Percentiles rank a stretch among this genome's conserved stretches.
These are phyloP conservation scores for Alauda arvensis DNA, from an alignment of 2,797 vertebrate species.

Conservation along the genomic window DNA sequence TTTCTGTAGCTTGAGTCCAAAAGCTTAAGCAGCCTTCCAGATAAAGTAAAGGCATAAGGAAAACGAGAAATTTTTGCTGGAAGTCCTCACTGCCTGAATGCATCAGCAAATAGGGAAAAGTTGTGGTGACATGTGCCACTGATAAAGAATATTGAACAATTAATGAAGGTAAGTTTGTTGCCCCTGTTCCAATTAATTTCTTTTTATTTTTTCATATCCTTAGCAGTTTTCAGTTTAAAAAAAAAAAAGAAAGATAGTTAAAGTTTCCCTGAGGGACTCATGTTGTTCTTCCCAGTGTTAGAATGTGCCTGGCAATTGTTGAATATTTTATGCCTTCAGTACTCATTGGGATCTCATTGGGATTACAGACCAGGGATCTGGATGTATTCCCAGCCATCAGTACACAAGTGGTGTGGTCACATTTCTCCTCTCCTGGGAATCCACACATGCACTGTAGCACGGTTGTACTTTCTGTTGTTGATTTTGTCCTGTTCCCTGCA, in stretches of 20 bases:
- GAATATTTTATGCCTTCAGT: background rate
- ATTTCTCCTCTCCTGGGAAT: background rate
- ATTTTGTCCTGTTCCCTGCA: background rate
- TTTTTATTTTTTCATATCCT: background rate
- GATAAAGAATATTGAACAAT: background rate
- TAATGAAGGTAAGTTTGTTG: background rate
- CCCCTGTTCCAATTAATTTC: background rate
- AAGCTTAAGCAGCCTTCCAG: background rate
- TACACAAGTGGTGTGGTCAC: fast-evolving
- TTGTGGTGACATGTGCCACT: background rate
- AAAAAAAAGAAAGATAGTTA: background rate
- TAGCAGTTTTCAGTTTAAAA: background rate
- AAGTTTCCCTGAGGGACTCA: background rate
- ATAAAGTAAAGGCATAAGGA: conserved; percentile 5
- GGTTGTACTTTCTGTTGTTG: background rate
- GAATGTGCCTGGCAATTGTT: background rate
- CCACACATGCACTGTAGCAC: background rate
- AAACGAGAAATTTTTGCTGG: background rate
- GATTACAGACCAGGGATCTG: background rate
- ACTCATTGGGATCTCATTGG: background rate
- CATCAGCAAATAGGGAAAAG: background rate
- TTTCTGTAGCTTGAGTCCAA: background rate
- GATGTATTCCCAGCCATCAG: background rate
- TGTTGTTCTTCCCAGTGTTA: background rate
- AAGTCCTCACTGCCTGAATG: background rate